A percentile compares a stretch with the other conserved stretches of the same genome.
Conservation (phyloP, 2,797 vertebrate genomes). For the Stomatorhinus walkeri region DNA sequence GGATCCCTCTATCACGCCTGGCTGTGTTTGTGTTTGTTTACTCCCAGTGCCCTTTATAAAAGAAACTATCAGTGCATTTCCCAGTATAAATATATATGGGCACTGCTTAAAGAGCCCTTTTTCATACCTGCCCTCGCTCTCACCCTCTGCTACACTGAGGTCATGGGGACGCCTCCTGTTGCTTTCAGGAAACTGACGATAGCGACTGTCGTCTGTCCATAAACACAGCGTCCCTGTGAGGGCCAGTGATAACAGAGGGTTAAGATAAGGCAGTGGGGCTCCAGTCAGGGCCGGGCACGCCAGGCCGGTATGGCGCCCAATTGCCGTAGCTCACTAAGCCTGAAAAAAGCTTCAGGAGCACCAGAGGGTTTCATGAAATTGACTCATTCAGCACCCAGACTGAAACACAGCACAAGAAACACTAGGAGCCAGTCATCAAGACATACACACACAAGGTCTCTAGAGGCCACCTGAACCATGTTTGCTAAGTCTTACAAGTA, state of each 20-base stretch:
- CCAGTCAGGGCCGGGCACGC: conserved; percentile 28
- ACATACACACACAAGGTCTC: conserved; percentile 40
- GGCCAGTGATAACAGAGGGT: conserved; percentile 49
- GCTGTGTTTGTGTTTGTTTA: conserved; percentile 25
- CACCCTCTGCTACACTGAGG: conserved; percentile 31
- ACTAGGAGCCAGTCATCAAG: conserved; percentile 29
- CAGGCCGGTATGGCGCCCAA: conserved; percentile 23
- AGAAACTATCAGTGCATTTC: conserved; percentile 10
- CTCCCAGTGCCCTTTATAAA: conserved; percentile 22
- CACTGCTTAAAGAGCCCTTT: background rate
- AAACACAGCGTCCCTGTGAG: conserved; percentile 60
- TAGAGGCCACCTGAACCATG: background rate
- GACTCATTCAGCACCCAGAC: conserved; percentile 55
- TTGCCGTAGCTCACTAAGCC: conserved; percentile 8
- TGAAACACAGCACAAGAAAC: conserved; percentile 12
- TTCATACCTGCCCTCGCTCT: conserved; percentile 28
- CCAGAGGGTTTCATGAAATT: conserved; percentile 45
- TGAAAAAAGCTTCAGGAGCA: conserved; percentile 23
- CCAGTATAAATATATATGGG: conserved; percentile 21
- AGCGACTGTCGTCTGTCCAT: conserved; percentile 65
- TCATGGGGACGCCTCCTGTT: conserved; percentile 58
- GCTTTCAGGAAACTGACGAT: conserved; percentile 59
- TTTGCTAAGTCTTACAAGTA: conserved; percentile 21
- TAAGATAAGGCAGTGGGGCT: conserved; percentile 61
- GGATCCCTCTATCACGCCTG: conserved; percentile 21